Evolutionary conservation across 2,113 vertebrate genomes (phyloP).

Genomic region (Ellobius talpinus): DNA sequence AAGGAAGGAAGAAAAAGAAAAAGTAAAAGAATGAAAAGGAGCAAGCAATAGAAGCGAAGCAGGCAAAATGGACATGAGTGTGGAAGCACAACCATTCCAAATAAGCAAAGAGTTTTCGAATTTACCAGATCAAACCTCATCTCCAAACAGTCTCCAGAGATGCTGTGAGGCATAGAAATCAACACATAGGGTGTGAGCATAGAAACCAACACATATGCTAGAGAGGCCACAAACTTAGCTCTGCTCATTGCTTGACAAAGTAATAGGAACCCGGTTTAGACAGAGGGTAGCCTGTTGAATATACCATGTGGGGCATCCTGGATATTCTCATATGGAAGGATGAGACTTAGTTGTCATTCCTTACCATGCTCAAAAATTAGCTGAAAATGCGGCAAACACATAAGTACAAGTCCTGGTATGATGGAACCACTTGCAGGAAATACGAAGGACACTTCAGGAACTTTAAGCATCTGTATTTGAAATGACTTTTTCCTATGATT

Average conservation of each 20-base stretch:
- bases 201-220: neutral
- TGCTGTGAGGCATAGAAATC: too few relatives aligned
- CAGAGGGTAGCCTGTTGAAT: neutral
- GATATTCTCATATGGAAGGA: neutral
- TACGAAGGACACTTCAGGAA: neutral
- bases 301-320: neutral
- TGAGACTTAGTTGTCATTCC: neutral
- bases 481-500: neutral
- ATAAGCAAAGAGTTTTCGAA: neutral
- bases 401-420: too few relatives aligned
- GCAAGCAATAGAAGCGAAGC: neutral
- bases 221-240: neutral
- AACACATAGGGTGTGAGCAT: neutral
- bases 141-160: neutral
- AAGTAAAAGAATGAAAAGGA: neutral
- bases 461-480: neutral
- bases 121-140: neutral
- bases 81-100: neutral
- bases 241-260: neutral
- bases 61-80: neutral
- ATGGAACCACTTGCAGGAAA: neutral
- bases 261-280: neutral
- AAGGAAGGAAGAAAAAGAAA: neutral
- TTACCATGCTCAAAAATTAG: neutral
- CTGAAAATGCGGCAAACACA: neutral